phyloP scores from a whole-genome alignment of 2,797 vertebrate species.

The Bufotes viridis region DNA sequence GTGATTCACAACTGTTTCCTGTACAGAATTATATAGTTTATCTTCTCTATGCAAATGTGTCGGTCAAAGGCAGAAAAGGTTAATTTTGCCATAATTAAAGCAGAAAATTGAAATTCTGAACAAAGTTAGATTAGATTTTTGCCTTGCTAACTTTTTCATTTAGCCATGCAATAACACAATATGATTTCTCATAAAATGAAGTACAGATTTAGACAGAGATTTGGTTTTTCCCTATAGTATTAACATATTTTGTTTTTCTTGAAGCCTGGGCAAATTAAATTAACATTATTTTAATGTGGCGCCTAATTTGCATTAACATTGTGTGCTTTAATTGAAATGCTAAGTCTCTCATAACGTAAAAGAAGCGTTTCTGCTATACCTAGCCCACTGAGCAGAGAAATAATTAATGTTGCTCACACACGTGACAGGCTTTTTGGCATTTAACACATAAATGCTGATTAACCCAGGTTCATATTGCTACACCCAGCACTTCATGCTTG shows the following conservation, averaged over 20 bases:
- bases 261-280: slow-evolving; percentile 20
- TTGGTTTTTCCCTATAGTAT: neutral
- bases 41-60: neutral
- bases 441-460: slow-evolving; percentile 17
- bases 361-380: neutral
- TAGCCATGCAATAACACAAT: neutral
- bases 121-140: neutral
- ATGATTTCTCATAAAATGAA: neutral
- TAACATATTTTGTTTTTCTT: slow-evolving; percentile 10
- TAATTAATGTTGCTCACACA: slow-evolving; percentile 1
- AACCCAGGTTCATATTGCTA: neutral
- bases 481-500: neutral
- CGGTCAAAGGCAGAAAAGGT: neutral
- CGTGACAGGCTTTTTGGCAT: slow-evolving; percentile 2
- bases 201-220: neutral
- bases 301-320: slow-evolving; percentile 27
- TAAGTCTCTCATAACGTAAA: neutral
- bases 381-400: neutral
- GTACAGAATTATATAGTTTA: neutral
- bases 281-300: neutral
- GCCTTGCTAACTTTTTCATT: neutral
- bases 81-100: neutral
- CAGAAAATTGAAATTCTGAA: neutral
- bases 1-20: neutral
- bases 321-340: slow-evolving; percentile 37